phyloP scores from a whole-genome alignment of 1,140 invertebrate genomes.

The Drosophila virilis region DNA sequence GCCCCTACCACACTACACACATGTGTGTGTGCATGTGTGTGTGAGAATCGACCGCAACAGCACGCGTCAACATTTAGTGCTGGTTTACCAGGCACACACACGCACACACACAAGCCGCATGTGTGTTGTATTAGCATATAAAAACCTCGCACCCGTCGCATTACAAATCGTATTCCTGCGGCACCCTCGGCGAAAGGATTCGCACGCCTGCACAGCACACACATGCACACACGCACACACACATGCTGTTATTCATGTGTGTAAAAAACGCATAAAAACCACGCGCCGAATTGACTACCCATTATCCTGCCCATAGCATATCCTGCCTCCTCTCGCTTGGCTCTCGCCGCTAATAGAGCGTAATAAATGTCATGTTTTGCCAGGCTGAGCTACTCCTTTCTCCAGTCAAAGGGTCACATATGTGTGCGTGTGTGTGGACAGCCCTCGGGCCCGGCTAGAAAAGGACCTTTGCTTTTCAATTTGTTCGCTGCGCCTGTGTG shows the following conservation, averaged over 20 bases:
- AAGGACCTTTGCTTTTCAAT: constrained; percentile 25
- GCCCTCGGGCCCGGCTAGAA: constrained; percentile 31
- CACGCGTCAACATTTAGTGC: constrained; percentile 77
- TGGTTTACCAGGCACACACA: constrained; percentile 47
- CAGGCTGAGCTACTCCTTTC: constrained; percentile 51
- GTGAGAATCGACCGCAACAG: constrained; percentile 52
- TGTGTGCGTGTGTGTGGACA: constrained; percentile 30
- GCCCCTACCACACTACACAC: constrained; percentile 20
- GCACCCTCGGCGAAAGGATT: constrained; percentile 66
- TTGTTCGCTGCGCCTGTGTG: constrained; percentile 11
- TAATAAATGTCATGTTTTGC: constrained; percentile 82
- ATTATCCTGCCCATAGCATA: constrained; percentile 33
- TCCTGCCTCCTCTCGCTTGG: constrained; percentile 18
- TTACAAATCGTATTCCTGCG: constrained; percentile 64
- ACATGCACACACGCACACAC: constrained; percentile 32
- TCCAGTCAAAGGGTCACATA: constrained; percentile 23
- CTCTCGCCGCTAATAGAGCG: constrained; percentile 73
- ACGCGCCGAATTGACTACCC: constrained; percentile 36
- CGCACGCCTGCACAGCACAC: constrained; percentile 58
- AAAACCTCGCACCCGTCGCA: constrained; percentile 59
- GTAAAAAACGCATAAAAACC: constrained; percentile 45
- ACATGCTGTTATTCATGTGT: constrained; percentile 35
- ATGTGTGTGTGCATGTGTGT: constrained; percentile 28
- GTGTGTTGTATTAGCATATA: constrained; percentile 63
- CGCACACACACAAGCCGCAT: constrained; percentile 34